phyloP scores from a whole-genome alignment of 2,888 invertebrate species.

The Artemia sinica region DNA sequence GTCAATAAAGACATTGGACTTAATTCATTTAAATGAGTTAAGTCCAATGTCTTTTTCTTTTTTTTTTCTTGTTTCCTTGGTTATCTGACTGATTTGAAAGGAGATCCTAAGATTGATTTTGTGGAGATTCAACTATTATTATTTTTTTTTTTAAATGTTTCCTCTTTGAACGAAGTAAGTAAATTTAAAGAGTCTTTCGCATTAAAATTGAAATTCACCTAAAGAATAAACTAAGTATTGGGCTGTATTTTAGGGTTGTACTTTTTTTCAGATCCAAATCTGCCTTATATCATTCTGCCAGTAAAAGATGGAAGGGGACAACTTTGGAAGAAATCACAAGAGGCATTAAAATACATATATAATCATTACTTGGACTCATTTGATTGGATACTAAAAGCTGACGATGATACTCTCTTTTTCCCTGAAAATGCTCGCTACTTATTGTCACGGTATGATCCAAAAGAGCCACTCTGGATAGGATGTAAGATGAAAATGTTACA shows the following conservation, averaged over 20 bases:
- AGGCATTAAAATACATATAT: constrained; percentile 15
- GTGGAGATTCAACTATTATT: no score
- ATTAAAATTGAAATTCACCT: no score
- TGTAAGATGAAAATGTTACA: constrained; percentile 3
- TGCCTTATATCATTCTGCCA: constrained; percentile 4
- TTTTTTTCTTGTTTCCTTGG: no score
- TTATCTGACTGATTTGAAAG: no score
- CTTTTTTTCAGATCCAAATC: neutral
- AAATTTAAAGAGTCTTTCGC: no score
- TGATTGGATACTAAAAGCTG: constrained; percentile 17
- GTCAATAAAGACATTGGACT: no score
- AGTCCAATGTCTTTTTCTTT: no score
- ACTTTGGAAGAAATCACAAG: constrained; percentile 14
- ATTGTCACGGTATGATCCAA: neutral
- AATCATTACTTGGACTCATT: constrained; percentile 14
- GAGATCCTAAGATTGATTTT: no score
- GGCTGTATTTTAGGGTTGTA: neutral
- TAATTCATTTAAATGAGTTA: no score
- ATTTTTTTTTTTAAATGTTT: no score
- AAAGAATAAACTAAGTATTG: no score
- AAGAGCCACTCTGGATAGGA: constrained; percentile 4
- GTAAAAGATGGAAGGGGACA: constrained; percentile 13
- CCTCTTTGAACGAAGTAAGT: no score
- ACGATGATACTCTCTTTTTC: constrained; percentile 14
- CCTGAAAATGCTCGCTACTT: neutral